Base-by-base conservation (phyloP, 1,140 invertebrate genomes). In the Eufriesea mexicana region DNA sequence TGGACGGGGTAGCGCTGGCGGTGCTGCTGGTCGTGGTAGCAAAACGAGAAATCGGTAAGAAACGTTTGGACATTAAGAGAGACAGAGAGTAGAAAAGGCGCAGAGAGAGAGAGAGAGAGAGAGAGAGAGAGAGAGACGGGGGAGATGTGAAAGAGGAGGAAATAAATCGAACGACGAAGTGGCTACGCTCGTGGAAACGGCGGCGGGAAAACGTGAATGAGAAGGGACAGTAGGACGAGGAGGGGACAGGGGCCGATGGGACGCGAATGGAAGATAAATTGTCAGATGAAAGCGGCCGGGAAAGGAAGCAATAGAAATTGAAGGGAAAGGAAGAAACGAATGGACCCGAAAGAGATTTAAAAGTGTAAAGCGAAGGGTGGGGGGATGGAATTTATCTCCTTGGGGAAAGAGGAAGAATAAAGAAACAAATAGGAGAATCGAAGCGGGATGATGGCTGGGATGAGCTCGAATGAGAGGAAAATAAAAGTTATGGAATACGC, bases 191-290 rank as follows among this genome's bases (percentile, higher is more conserved):
- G 62, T 45, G 49, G 62, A 20, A 67, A 55, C 9, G 61, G 47
- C 16, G 25, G 14, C n/a, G 47, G 25, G 59, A 23, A 35, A 66
- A 59, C 23, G 61, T 66, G 74, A 77, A 77, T 54, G 61, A 51
- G 61, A 66, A 20, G 49, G 47, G 74, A 51, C 47, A 54, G 45
- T n/a, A 16, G 45, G n/a, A 5, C 2, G 67, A 70, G 45, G 45
- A 49, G 7, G 47, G 10, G 28, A 16, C 6, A 28, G 20, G 47
- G 25, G 45, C 2, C 14, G 25, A 6, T 72, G 18, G 62, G 20
- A 66, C 51, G 23, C 23, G 57, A 51, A 68, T 59, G 25, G 71
- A 74, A 71, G 68, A 74, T 68, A 80, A 75, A 81, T 59, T 74
- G 72, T 80, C 59, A 75, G 61, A 73, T 72, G 61, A 66, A 71